These are phyloP conservation scores for Timandra comae DNA, from an alignment of 2,888 invertebrate genomes.

Conservation along the genomic window DNA sequence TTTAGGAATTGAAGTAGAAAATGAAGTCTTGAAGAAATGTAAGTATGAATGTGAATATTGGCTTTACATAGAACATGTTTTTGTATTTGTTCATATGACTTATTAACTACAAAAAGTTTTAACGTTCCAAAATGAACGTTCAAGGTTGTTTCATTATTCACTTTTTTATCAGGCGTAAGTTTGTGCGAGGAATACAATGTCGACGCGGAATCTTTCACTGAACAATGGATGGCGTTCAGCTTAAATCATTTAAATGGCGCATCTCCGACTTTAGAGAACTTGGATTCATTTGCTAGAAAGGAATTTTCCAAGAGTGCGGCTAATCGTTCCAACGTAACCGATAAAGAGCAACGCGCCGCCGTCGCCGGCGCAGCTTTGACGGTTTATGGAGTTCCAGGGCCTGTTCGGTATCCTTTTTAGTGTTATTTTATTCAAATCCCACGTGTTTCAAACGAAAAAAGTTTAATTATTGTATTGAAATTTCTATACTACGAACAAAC, in stretches of 20 bases:
- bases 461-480: constrained; percentile 7
- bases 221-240: constrained; percentile 88
- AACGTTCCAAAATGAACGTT: constrained; percentile 49
- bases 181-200: constrained; percentile 80
- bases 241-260: constrained; percentile 79
- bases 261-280: constrained; percentile 76
- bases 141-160: constrained; percentile 65
- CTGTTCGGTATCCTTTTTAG: constrained; percentile 64
- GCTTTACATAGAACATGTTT: too few species aligned
- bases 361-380: constrained; percentile 58
- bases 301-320: constrained; percentile 74
- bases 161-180: constrained; percentile 74
- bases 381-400: constrained; percentile 50
- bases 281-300: constrained; percentile 80
- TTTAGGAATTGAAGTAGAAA: constrained; percentile 75
- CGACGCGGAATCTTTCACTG: constrained; percentile 82
- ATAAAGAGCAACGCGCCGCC: constrained; percentile 48
- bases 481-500: constrained; percentile 6
- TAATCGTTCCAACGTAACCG: constrained; percentile 45
- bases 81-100: too few species aligned
- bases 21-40: constrained; percentile 77
- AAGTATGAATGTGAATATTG: constrained; percentile 50
- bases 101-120: constrained; percentile 9
- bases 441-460: constrained; percentile 38
- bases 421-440: constrained; percentile 25